Conservation (phyloP, 2,113 vertebrate species). For the Ariopsis seemanni region DNA sequence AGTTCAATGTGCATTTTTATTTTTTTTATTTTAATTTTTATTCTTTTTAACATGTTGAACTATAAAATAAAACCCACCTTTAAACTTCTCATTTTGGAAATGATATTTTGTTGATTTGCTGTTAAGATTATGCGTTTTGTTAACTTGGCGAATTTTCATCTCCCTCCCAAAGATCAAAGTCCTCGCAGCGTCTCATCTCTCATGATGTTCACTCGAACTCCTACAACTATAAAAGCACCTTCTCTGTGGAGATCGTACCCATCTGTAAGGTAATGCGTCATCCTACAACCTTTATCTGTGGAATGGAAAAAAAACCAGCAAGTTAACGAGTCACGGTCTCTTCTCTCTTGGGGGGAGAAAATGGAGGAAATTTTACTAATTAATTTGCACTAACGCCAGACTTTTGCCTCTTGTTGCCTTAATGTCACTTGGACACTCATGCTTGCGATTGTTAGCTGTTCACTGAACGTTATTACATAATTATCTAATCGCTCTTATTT, state of each 20-base stretch:
- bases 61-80: background rate
- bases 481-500: background rate
- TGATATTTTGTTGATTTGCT: background rate
- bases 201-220: slow-evolving; percentile 94
- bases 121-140: background rate
- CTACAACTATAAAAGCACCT: slow-evolving; percentile 98
- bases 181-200: slow-evolving; percentile 93
- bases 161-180: slow-evolving; percentile 77
- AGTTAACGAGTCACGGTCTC: background rate
- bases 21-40: too few relatives aligned
- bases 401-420: too few relatives aligned
- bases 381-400: too few relatives aligned
- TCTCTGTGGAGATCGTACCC: slow-evolving; percentile 94
- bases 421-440: background rate
- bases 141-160: background rate
- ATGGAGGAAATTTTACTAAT: background rate
- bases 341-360: background rate
- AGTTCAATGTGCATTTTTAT: background rate
- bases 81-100: background rate
- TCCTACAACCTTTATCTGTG: background rate
- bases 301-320: background rate
- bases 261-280: slow-evolving; percentile 85
- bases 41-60: too few relatives aligned
- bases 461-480: background rate
- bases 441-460: background rate